Base-by-base conservation (phyloP, 2,797 vertebrate species). In the Phalanger gymnotis region DNA sequence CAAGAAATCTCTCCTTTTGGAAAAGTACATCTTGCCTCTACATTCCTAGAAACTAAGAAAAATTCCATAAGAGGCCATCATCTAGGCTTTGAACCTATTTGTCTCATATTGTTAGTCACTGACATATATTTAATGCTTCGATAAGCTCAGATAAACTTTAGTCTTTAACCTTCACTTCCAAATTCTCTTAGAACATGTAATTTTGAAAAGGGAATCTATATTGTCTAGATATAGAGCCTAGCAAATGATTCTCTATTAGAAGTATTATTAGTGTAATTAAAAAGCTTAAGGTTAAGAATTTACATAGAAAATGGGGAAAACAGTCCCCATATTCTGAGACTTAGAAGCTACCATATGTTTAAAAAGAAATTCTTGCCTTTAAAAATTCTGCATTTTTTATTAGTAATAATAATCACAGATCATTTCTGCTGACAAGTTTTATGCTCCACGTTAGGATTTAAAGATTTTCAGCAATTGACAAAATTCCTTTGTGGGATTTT, bases 71-170 rank as follows among this genome's bases (percentile, higher is more conserved):
- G n/a, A 10, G 94, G n/a, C 94, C 92, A 54, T 95, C 53, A 94
- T 81, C 14, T 90, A 93, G 28, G 19, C 90, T 6, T 28, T 96
- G 52, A 95, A 28, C 61, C 51, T 97, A 4, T 91, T 96, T 93
- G 93, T 91, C 28, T 94, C 27, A 30, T 93, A 40, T 92, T 94
- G 55, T 97, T 97, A 93, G 11, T n/a, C 93, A 54, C 34, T 40
- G 53, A 92, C 22, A 95, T 95, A 90, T 92, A 96, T 97, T 96
- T 95, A 57, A 95, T 97, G 93, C 95, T 92, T 90, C 94, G 31
- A 47, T 90, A 90, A 34, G 30, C 12, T 53, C 28, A 47, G 28
- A 28, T 92, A 92, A 93, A 61, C 94, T 96, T 53, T 7, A 66
- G 52, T 54, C 92, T 94, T 94, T 95, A 92, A 92, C 91, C 51